phyloP scores from a whole-genome alignment of 2,888 invertebrate genomes.

The Drosophila nr. perissopoda region DNA sequence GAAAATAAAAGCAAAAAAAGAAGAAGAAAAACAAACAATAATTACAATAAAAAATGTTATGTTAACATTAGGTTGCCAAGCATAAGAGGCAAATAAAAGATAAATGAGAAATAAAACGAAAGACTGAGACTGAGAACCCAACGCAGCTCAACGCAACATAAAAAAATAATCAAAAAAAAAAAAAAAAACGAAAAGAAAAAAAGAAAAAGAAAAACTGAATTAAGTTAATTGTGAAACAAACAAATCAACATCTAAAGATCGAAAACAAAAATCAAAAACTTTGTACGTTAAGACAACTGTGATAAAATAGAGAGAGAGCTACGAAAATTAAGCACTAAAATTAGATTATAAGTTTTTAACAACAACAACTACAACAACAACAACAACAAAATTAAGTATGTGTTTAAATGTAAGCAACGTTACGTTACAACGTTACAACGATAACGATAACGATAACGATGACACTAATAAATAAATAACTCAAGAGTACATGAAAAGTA shows the following conservation, averaged over 20 bases:
- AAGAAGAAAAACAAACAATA: not conserved
- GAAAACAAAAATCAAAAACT: constrained; percentile 60
- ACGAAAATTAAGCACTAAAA: constrained; percentile 18
- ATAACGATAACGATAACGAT: constrained; percentile 27
- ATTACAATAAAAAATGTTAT: constrained; percentile 3
- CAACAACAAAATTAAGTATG: constrained; percentile 8
- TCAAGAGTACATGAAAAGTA: constrained; percentile 13
- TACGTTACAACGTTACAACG: constrained; percentile 26
- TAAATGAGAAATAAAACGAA: constrained; percentile 27
- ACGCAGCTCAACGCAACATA: constrained; percentile 32
- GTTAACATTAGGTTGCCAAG: constrained; percentile 24
- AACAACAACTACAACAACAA: not conserved
- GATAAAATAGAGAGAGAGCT: constrained; percentile 53
- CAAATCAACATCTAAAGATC: constrained; percentile 55
- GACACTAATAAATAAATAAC: constrained; percentile 43
- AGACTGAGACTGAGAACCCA: constrained; percentile 58
- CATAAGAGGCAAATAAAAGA: constrained; percentile 15
- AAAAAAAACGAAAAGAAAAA: not conserved
- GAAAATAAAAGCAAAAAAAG: not conserved
- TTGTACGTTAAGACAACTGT: constrained; percentile 66
- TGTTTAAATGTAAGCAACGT: constrained; percentile 43
- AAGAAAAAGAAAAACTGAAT: constrained; percentile 13
- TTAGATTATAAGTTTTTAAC: constrained; percentile 18
- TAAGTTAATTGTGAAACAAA: constrained; percentile 24
- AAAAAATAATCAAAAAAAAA: not conserved